phyloP scores from a whole-genome alignment of 2,888 invertebrate species.

The Drymonia ruficornis region DNA sequence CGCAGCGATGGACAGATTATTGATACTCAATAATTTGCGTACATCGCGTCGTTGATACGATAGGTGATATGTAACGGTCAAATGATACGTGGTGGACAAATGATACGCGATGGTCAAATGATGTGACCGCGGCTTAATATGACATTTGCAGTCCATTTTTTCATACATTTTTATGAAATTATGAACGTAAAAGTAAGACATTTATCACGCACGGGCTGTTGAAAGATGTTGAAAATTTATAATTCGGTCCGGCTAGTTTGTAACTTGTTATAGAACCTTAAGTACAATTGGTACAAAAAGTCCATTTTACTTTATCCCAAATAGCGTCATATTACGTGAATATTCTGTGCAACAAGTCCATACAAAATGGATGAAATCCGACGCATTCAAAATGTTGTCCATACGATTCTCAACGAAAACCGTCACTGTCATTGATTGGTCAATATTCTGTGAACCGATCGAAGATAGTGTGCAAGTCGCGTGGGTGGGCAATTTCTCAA shows the following conservation, averaged over 20 bases:
- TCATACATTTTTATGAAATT: no score
- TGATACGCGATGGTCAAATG: no score
- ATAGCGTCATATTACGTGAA: background rate
- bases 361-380: background rate
- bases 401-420: background rate
- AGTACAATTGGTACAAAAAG: background rate
- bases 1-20: background rate
- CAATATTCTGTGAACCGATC: constrained; percentile 30
- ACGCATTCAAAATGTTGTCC: background rate
- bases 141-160: no score
- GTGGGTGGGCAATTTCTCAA: constrained; percentile 42
- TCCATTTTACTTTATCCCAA: background rate
- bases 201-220: no score
- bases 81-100: background rate
- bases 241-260: no score
- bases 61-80: background rate
- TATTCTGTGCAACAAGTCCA: background rate
- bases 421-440: constrained; percentile 24
- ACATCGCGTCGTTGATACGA: background rate
- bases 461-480: constrained; percentile 15
- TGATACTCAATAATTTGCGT: no score
- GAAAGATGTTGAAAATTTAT: no score
- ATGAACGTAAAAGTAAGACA: no score
- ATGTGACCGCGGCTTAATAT: no score
- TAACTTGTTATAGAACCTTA: no score